Base-by-base conservation (phyloP, 2,888 invertebrate species). In the Cordylochernes scorpioides region DNA sequence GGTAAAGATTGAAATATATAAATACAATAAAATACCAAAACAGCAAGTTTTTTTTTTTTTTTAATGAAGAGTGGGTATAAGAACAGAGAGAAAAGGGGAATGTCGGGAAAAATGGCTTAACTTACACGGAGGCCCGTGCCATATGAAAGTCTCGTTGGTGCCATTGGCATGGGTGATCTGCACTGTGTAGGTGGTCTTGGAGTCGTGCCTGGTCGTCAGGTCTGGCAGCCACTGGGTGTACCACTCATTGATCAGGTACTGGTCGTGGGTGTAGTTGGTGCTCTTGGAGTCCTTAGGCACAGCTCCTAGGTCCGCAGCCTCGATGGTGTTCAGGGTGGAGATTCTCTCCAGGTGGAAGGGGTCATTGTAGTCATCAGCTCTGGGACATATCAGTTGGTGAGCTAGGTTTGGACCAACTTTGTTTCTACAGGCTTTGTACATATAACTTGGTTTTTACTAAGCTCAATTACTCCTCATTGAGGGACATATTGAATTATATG, bases 81-180 rank as follows among this genome's bases (percentile, higher is more conserved):
- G n/a, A n/a, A n/a, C n/a, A n/a, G n/a, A n/a, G n/a, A n/a, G n/a
- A n/a, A n/a, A n/a, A n/a, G n/a, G n/a, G n/a, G n/a, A n/a, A n/a
- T n/a, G n/a, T n/a, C n/a, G n/a, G n/a, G n/a, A 19, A 19, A 19
- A 9, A 19, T 19, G 8, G 8, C 19, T 15, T 33, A 13, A 26
- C 31, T 35, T 41, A 38, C 61, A 80, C 26, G 71, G 75, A 6
- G 84, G 84, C 25, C 84, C 84, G 39, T 84, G 84, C 55, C 82
- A 86, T n/a, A 78, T 75, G 48, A 71, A 78, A n/a, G 82, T 84
- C 52, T 82, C 82, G 54, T 84, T 84, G 2, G 82, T 84, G 48
- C 82, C 82, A 52, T 84, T 84, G 0, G 80, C 71, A 55, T 84
- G 80, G 48, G 82, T 64, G 41, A 84, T 84, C 55, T 80, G 74